Evolutionary conservation across 2,888 invertebrate species (phyloP).

Genomic region (Calephelis perditalis): DNA sequence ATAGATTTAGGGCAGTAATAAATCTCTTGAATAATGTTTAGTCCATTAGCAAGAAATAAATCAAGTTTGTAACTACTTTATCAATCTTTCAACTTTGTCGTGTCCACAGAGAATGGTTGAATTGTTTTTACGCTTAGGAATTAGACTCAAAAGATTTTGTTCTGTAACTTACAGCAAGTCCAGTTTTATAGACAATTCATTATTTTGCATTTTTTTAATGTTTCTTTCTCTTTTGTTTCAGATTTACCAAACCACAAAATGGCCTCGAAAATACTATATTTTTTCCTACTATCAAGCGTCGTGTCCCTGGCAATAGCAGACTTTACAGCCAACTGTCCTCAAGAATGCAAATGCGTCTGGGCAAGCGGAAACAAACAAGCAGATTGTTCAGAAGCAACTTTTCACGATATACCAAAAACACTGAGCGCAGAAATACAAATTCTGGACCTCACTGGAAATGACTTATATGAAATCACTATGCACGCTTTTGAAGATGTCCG

Average conservation of each 20-base stretch:
- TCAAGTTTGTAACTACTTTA: too few species aligned
- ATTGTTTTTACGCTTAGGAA: not conserved
- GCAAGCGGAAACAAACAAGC: constrained; percentile 90
- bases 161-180: too few species aligned
- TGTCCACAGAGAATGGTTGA: constrained; percentile 18
- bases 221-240: constrained; percentile 51
- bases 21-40: too few species aligned
- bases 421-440: constrained; percentile 85
- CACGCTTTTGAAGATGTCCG: constrained; percentile 84
- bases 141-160: too few species aligned
- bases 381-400: constrained; percentile 83
- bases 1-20: too few species aligned
- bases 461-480: constrained; percentile 80
- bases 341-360: constrained; percentile 90
- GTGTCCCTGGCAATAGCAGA: constrained; percentile 53
- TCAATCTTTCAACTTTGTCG: constrained; percentile 5
- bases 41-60: too few species aligned
- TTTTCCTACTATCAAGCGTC: constrained; percentile 41
- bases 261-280: constrained; percentile 44
- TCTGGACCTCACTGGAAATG: constrained; percentile 85
- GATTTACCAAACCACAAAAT: constrained; percentile 45
- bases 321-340: constrained; percentile 80
- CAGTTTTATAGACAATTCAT: too few species aligned
- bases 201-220: too few species aligned
- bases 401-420: constrained; percentile 83